Evolutionary conservation across 35 echinoderm and acorn worm genomes (phyloP), one percentile per base, ranked within the genome.

Genomic region (Nesometra sesokonis): DNA sequence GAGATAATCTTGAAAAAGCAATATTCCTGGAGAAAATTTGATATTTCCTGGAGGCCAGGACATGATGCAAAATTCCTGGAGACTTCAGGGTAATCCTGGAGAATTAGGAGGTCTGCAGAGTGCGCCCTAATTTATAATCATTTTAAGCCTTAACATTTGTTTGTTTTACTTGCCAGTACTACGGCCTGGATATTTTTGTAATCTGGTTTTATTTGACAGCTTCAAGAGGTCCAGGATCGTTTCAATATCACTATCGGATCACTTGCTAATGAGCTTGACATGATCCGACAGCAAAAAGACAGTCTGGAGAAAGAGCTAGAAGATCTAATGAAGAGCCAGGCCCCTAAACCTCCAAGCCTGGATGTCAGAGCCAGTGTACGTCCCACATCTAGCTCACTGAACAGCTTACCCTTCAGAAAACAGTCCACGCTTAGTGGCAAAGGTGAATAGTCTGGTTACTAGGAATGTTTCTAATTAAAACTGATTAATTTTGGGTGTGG

Each of bases 241-340:
- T 98, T 98, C 86, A 90, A 90, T 46, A 90, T 91, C 76, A 98
- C 95, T 77, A 98, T 98, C 34, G 90, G 89, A 17, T 36, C 95
- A 34, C 81, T 98, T 30, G 79, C 91, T 34, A 91, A 80, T 0
- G 95, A 98, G 77, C 88, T 98, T 31, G 85, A 90, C 15, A 94
- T 94, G 93, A 94, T 98, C 21, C 78, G 95, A 17, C 93, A 91
- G 35, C 95, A 98, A 85, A 91, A 88, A 77, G 86, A 98, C 46
- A 87, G 89, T 82, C 77, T 98, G 0, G 88, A 98, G 57, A 86
- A 91, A 4, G 89, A 98, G 77, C 87, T 91, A 32, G 92, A 98
- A 13, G 80, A 91, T 17, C 27, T 93, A 11, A 90, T 89, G 78
- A 98, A 91, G 39, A 76, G 57, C 0, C 35, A 52, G 40, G 47